phyloP scores from a whole-genome alignment of 2,113 vertebrate species.

The Pao palembangensis region DNA sequence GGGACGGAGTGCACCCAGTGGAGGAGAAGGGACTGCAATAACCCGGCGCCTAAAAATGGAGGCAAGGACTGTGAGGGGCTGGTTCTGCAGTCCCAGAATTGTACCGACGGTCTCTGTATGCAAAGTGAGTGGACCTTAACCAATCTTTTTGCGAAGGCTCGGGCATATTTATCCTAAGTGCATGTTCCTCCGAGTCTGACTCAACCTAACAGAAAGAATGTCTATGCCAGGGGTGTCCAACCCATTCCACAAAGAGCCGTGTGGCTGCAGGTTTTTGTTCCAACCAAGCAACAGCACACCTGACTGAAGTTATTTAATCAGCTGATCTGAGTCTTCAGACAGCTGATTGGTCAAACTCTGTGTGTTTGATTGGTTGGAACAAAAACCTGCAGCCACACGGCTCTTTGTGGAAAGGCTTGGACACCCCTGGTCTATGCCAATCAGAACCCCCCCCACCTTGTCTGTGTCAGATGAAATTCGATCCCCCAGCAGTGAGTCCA shows the following conservation, averaged over 20 bases:
- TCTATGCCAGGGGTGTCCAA: no score
- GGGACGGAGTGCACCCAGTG: conserved; percentile 95
- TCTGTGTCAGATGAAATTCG: conserved; percentile 7
- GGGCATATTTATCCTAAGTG: not conserved
- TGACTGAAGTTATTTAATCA: no score
- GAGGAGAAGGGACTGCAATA: conserved; percentile 88
- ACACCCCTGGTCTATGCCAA: not conserved
- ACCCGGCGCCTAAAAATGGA: conserved; percentile 87
- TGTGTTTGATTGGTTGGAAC: no score
- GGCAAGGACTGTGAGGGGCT: conserved; percentile 91
- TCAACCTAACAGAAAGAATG: conserved; percentile 2
- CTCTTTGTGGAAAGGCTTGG: no score
- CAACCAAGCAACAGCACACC: no score
- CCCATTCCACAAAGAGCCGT: no score
- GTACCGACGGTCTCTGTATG: conserved; percentile 93
- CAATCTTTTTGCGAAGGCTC: not conserved
- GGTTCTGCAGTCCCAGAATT: conserved; percentile 92
- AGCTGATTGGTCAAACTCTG: no score
- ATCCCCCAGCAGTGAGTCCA: not conserved
- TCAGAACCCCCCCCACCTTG: conserved; percentile 2
- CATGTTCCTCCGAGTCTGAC: not conserved
- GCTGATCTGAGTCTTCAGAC: no score
- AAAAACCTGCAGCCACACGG: no score
- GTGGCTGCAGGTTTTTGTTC: no score
- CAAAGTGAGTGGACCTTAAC: conserved; percentile 81